Evolutionary conservation across 1,140 invertebrate genomes (phyloP).

Genomic region (Drosophila auraria): DNA sequence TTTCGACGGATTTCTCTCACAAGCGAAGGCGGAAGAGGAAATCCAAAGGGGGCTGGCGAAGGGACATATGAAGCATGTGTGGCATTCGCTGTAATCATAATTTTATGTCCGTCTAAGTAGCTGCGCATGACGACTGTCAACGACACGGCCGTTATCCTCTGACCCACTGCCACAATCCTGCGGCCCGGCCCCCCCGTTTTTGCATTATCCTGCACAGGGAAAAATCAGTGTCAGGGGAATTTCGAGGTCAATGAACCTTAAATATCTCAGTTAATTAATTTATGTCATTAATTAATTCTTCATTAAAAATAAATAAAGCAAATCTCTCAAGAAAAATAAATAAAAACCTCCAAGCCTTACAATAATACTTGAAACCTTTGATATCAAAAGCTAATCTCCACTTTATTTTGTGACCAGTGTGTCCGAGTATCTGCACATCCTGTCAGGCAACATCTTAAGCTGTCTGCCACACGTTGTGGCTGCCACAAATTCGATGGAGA

Average conservation of each 20-base stretch:
- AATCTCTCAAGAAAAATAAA: no score
- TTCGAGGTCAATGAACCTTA: no score
- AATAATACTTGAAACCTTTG: no score
- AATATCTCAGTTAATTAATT: no score
- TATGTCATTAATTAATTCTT: no score
- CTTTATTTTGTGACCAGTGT: background rate
- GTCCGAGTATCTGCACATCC: slow-evolving; percentile 2
- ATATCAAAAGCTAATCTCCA: background rate
- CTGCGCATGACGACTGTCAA: slow-evolving; percentile 77
- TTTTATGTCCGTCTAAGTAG: slow-evolving; percentile 82
- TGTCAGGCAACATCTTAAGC: slow-evolving; percentile 46
- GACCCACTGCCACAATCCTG: slow-evolving; percentile 7
- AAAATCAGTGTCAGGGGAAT: background rate
- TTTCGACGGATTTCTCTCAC: slow-evolving; percentile 3
- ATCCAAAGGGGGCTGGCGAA: no score
- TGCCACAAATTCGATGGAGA: slow-evolving; percentile 28
- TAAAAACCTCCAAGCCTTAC: no score
- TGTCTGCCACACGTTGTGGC: slow-evolving; percentile 51
- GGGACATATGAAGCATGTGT: slow-evolving; percentile 58
- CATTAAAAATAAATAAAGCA: no score
- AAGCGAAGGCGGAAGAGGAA: background rate
- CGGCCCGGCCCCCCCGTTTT: background rate
- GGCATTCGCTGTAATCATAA: slow-evolving; percentile 81
- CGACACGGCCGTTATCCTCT: slow-evolving; percentile 54
- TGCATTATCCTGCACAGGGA: slow-evolving; percentile 15